These are phyloP conservation scores for Erethizon dorsatum DNA, from an alignment of 2,797 vertebrate genomes.

Conservation along the genomic window DNA sequence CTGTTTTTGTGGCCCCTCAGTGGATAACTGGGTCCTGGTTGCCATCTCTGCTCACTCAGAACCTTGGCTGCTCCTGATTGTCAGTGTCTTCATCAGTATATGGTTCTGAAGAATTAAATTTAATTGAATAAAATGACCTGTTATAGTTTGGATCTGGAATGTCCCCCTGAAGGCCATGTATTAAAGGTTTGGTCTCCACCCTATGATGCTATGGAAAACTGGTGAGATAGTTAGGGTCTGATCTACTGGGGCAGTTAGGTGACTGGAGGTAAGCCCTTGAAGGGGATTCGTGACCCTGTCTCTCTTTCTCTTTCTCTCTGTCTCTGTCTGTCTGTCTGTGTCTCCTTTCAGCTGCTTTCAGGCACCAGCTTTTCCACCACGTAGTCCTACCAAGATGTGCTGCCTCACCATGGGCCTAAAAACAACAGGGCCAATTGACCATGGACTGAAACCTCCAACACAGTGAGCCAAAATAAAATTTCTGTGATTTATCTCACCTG, in stretches of 20 bases:
- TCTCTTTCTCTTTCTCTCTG: background rate
- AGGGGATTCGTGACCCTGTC: background rate
- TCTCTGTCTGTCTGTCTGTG: too few species aligned
- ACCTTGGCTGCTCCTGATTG: background rate
- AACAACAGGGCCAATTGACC: background rate
- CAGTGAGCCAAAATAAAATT: background rate
- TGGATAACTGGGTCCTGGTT: accelerated
- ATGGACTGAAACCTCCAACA: background rate
- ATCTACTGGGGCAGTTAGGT: background rate
- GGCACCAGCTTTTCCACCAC: background rate
- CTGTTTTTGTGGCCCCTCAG: accelerated
- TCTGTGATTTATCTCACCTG: background rate
- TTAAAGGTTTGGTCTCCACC: background rate
- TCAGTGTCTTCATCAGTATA: background rate
- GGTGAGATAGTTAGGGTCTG: background rate
- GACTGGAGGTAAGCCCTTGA: background rate
- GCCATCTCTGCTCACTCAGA: accelerated
- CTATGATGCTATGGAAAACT: background rate
- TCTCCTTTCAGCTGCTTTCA: too few species aligned
- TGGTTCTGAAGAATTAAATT: background rate
- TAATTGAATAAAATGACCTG: background rate
- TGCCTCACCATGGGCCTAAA: background rate
- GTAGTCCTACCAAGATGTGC: background rate
- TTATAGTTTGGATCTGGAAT: background rate
- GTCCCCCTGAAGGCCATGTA: background rate